Base-by-base conservation (phyloP, 2,888 invertebrate species). In the Marronus borbonicus region DNA sequence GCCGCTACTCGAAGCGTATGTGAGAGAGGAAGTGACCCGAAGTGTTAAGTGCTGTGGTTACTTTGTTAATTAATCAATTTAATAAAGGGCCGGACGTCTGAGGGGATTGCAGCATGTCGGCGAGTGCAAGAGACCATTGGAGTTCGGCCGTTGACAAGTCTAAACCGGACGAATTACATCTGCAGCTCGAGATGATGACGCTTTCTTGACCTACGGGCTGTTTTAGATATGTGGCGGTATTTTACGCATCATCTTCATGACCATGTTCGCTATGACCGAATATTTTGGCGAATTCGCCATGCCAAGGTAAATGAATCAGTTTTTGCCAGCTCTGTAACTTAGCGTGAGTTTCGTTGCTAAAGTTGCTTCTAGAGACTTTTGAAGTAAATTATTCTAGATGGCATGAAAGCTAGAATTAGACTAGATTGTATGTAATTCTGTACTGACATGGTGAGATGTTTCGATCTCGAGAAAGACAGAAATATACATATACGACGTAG, bases 231-330 rank as follows among this genome's bases (percentile, higher is more conserved):
- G 83, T 80, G 80, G 50, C n/a, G 17, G 28, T 10, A n/a, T 12
- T 49, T 14, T 12, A 50, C 28, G 10, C 10, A 10, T 24, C 10
- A 20, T 10, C 8, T 17, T 20, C 17, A 20, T 24, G 84, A 87
- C 84, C 86, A 90, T 90, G 90, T 90, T 90, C 87, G 90, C 90
- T 81, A 90, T 90, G 90, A 89, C 89, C 84, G 89, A 90, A 85
- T 89, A 90, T 86, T 89, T 90, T 84, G 89, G 89, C 87, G 89
- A 89, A 84, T 89, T 90, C 85, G 89, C 89, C 85, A 83, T 90
- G 81, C 87, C 89, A 85, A 90, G 90, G 90, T 89, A 88, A 88
- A 83, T 65, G 52, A 49, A 64, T 17, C 62, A 44, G 39, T 10
- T 20, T 49, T 20, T 20, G 44, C 14, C 14, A 49, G 17, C 7